Evolutionary conservation across 1,140 invertebrate genomes (phyloP).

Genomic region (Bombus confusus): DNA sequence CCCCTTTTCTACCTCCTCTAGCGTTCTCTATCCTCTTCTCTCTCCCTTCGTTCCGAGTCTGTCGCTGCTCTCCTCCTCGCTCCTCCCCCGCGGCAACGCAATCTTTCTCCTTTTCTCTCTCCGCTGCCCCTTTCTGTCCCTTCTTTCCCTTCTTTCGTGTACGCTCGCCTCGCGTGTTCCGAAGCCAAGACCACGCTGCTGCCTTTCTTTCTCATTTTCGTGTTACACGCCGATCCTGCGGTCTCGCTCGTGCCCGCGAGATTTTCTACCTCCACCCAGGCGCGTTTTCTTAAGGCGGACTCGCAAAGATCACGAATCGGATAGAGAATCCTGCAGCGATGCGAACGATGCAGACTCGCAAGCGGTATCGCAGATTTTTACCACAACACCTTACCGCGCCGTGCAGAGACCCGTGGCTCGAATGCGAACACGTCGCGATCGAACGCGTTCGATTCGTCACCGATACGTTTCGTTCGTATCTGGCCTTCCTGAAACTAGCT

Average conservation of each 20-base stretch:
- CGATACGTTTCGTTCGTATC: not conserved
- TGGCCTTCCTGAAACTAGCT: not conserved
- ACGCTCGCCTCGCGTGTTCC: conserved; percentile 24
- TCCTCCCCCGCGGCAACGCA: not conserved
- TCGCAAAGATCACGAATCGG: conserved; percentile 42
- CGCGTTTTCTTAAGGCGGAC: conserved; percentile 23
- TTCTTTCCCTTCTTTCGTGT: conserved; percentile 28
- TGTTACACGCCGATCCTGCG: not conserved
- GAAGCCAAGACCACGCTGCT: not conserved
- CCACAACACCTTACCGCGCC: not conserved
- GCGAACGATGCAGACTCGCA: conserved; percentile 33
- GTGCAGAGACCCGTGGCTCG: not conserved
- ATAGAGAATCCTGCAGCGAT: conserved; percentile 38
- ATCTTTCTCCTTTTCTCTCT: conserved; percentile 21
- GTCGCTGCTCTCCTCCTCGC: not conserved
- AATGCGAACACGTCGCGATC: not conserved
- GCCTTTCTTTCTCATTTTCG: conserved; percentile 42
- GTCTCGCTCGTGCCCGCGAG: not conserved
- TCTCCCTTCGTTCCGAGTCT: not conserved
- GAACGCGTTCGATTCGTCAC: not conserved
- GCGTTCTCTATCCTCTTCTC: not conserved
- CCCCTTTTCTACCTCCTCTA: conserved; percentile 23
- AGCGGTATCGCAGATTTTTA: not conserved
- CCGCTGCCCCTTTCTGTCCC: conserved; percentile 35
- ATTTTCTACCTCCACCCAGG: conserved; percentile 12